phyloP scores from a whole-genome alignment of 1,140 invertebrate genomes.

The Neuroterus valhalla region DNA sequence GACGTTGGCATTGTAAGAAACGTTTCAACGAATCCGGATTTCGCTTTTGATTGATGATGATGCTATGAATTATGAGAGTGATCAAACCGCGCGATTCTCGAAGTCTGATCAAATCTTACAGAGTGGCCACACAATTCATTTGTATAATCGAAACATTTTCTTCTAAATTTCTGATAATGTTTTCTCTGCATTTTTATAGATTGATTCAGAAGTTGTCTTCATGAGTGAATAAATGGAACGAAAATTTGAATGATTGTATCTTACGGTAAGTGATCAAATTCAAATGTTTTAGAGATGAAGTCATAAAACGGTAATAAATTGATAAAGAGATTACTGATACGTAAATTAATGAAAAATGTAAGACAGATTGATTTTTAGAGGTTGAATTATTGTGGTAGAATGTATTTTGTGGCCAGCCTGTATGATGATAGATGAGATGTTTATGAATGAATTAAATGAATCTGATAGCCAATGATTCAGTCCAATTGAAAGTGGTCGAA shows the following conservation, averaged over 20 bases:
- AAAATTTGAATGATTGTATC: no score
- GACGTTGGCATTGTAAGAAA: slow-evolving; percentile 43
- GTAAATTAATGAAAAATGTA: not conserved
- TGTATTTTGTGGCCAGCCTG: slow-evolving; percentile 3
- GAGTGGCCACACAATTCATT: not conserved
- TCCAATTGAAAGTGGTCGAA: not conserved
- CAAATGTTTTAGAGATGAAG: no score
- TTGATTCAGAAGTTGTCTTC: no score
- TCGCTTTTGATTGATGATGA: slow-evolving; percentile 50
- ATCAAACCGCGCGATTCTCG: slow-evolving; percentile 62
- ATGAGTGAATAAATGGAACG: no score
- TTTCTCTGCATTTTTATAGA: not conserved
- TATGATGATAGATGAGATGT: slow-evolving; percentile 13
- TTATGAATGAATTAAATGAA: slow-evolving; percentile 16
- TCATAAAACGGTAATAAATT: no score
- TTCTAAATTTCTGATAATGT: not conserved
- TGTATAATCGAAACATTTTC: no score
- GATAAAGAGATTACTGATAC: not conserved
- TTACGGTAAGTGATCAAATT: no score
- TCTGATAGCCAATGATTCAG: slow-evolving; percentile 1
- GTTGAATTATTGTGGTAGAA: not conserved
- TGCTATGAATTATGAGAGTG: slow-evolving; percentile 61
- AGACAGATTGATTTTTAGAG: not conserved
- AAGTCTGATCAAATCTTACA: slow-evolving; percentile 37
- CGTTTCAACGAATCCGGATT: slow-evolving; percentile 26